These are phyloP conservation scores for Diaperis boleti DNA, from an alignment of 2,888 invertebrate genomes.

Conservation along the genomic window DNA sequence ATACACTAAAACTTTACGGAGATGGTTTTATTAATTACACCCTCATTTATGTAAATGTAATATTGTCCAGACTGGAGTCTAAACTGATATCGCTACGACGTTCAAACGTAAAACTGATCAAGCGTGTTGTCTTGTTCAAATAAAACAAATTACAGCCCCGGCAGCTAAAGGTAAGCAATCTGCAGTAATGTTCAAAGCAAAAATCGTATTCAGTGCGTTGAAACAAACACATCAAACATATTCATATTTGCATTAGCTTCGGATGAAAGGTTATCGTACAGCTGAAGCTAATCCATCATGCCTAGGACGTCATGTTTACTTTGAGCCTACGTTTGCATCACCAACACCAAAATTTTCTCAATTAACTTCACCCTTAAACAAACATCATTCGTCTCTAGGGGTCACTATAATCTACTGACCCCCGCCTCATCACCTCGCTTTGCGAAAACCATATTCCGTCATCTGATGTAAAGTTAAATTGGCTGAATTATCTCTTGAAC, in stretches of 20 bases:
- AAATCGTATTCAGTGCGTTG: neutral
- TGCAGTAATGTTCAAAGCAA: neutral
- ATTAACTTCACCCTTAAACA: slow-evolving; percentile 10
- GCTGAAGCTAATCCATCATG: slow-evolving; percentile 7
- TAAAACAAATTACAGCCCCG: neutral
- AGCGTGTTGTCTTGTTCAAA: neutral
- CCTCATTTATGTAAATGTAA: neutral
- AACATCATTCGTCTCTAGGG: slow-evolving; percentile 8
- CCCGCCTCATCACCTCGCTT: neutral
- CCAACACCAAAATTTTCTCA: slow-evolving; percentile 15
- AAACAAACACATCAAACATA: neutral
- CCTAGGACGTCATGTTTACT: slow-evolving; percentile 6
- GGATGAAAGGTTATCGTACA: slow-evolving; percentile 5
- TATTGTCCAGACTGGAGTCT: too few relatives aligned
- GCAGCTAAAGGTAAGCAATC: neutral
- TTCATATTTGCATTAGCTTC: neutral
- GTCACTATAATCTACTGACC: neutral
- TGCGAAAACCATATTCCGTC: slow-evolving; percentile 4
- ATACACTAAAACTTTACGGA: too few relatives aligned
- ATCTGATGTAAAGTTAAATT: slow-evolving; percentile 25
- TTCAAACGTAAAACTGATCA: neutral
- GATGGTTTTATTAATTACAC: neutral
- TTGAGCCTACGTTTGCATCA: slow-evolving; percentile 8
- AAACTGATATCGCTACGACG: neutral
- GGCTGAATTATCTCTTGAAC: slow-evolving; percentile 21